Base-by-base conservation (phyloP, 2,797 vertebrate species). In the Rallus crepitans region DNA sequence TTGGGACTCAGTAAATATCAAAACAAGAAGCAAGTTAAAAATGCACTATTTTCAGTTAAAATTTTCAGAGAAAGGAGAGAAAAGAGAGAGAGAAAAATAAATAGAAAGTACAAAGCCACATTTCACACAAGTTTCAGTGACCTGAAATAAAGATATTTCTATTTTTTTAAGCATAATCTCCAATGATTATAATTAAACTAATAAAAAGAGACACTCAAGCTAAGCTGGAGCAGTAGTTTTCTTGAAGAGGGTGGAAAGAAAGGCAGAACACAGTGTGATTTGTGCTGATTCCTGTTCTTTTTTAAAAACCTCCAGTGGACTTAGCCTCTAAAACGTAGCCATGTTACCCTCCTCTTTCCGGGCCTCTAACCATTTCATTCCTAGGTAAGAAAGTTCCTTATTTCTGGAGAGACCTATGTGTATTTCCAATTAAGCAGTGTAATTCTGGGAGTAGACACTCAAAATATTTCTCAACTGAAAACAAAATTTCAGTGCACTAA, bases 81-180 rank as follows among this genome's bases (percentile, higher is more conserved):
- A 78, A 57, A 61, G 37, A 57, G 17, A 79, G 24, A 56, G 35
- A 50, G 7, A 90, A 35, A 66, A 69, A 82, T 68, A 70, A 66
- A 2, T 0, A 28, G 19, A 64, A 93, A 96, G 73, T 86, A 91
- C 72, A 95, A 63, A 96, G 86, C 31, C 56, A 91, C 53, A 83
- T 92, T 97, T 96, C 94, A 97, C 96, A 96, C 87, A 96, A 63
- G 90, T 93, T 97, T 97, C 91, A 96, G 78, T 96, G 87, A 97
- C 96, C 73, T 89, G 88, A 97, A 91, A 95, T 45, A 97, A 94
- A 96, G 57, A 93, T 82, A 94, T 37, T 76, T 90, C 79, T 88
- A 42, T 79, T 97, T 95, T 82, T 96, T 78, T 66, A 88, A 90
- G 75, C 60, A 35, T 93, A 87, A 90, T 96, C 90, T 97, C 66